These are phyloP conservation scores for Cardiocondyla obscurior DNA, from an alignment of 1,140 invertebrate species.

Conservation along the genomic window DNA sequence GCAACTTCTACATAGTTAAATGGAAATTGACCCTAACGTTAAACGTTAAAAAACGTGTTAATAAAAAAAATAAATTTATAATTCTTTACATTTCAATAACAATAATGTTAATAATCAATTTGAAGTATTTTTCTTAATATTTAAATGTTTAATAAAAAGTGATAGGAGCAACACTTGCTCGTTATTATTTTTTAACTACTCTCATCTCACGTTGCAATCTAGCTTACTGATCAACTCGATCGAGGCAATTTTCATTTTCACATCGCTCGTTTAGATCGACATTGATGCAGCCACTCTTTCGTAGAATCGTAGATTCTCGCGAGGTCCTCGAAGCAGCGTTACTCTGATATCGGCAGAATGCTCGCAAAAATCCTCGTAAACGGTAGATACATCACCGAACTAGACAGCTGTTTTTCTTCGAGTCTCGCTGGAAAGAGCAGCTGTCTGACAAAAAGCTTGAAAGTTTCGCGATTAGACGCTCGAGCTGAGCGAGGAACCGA, in stretches of 20 bases:
- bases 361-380: constrained; percentile 55
- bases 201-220: background rate
- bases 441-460: constrained; percentile 41
- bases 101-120: background rate
- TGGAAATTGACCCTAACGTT: background rate
- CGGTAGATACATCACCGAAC: constrained; percentile 52
- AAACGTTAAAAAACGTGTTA: background rate
- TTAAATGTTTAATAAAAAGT: background rate
- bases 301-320: constrained; percentile 32
- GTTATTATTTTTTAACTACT: background rate
- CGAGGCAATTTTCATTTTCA: constrained; percentile 38
- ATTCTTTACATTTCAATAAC: background rate
- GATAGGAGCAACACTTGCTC: background rate
- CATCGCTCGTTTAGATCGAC: constrained; percentile 40
- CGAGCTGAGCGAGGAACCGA: constrained; percentile 15
- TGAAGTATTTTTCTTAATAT: background rate
- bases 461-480: constrained; percentile 60
- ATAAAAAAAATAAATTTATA: background rate
- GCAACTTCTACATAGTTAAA: constrained; percentile 1
- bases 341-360: constrained; percentile 49
- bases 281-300: constrained; percentile 24
- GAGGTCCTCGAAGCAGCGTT: constrained; percentile 38
- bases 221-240: background rate
- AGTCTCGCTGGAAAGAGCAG: constrained; percentile 29
- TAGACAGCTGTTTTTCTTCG: constrained; percentile 56